Base-by-base conservation (phyloP, 2,888 invertebrate species). In the Trichogramma dendrolimi region DNA sequence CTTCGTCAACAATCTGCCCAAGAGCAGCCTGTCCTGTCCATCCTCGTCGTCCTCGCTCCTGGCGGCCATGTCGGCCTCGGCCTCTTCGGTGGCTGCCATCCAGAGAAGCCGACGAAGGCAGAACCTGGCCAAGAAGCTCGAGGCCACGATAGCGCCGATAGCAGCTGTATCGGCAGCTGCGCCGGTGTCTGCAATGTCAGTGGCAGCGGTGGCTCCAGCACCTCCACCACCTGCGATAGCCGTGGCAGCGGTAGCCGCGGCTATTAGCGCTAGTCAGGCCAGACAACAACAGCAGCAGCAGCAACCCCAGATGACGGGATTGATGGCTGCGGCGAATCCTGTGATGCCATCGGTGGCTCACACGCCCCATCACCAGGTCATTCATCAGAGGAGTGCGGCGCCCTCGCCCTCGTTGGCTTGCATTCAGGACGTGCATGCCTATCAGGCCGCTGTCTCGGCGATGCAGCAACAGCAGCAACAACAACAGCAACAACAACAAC, bases 1-100 rank as follows among this genome's bases (percentile, higher is more conserved):
- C 54, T 91, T 91, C 80, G 88, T 91, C 70, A 92, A 91, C 82
- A 91, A 92, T 81, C 84, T 91, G 80, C 90, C 90, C 51, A 58
- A 56, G 4, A 41, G 5, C 41, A 62, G 58, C 65, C 67, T 57
- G 61, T 5, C 27, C n/a, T 4, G n/a, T 7, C 5, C 55, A 38
- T 4, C 54, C 44, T 50, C 58, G 49, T 39, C 51, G 10, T 41
- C 54, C 41, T 58, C 54, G 11, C 59, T 61, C 11, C 56, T 58
- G 5, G 55, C 60, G 27, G 11, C 11, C 4, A 5, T 14, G 11
- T 48, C 48, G 48, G 11, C 48, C 48, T 48, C 48, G n/a, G 6
- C 48, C 5, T 48, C 11, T 6, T 50, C 49, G 1, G 41, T 41
- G 10, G 1, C 43, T 10, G 48, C 10, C 54, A 44, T 42, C 40